Evolutionary conservation across 2,113 vertebrate genomes (phyloP).

Genomic region (Vireo altiloquus): DNA sequence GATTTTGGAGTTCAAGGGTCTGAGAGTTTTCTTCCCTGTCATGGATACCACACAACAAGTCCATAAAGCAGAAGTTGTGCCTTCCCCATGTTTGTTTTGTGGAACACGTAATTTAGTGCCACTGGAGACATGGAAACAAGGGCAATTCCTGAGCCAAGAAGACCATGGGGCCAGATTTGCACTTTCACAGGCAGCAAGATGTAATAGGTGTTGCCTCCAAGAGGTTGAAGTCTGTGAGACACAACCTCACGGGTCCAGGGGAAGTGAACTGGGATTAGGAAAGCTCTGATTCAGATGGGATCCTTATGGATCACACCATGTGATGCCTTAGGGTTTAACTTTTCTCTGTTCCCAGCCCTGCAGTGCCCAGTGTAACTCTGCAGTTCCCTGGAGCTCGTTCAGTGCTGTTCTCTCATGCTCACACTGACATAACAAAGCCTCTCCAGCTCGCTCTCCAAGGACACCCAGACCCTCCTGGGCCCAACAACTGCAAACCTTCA

Average conservation of each 20-base stretch:
- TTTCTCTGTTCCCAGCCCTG: too few species aligned
- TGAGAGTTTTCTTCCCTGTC: not conserved
- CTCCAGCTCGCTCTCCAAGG: too few species aligned
- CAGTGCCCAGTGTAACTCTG: too few species aligned
- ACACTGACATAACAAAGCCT: too few species aligned
- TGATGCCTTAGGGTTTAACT: too few species aligned
- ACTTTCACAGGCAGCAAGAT: not conserved
- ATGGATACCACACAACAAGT: not conserved
- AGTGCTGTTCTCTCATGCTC: too few species aligned
- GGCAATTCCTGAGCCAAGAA: not conserved
- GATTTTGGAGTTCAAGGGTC: not conserved
- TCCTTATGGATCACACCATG: not conserved
- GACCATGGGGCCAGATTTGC: not conserved
- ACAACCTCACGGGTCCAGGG: rapidly evolving
- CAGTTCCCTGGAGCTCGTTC: too few species aligned
- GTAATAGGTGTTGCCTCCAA: not conserved
- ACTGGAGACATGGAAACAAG: not conserved
- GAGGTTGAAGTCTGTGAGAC: not conserved
- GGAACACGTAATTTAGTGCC: not conserved
- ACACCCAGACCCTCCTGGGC: too few species aligned
- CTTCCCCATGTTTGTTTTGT: not conserved
- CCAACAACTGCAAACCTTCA: too few species aligned
- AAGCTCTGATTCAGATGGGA: not conserved
- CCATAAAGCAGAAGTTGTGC: not conserved
- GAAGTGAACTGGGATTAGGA: not conserved